Base-by-base conservation (phyloP, 2,888 invertebrate genomes). In the Liposcelis brunnea region DNA sequence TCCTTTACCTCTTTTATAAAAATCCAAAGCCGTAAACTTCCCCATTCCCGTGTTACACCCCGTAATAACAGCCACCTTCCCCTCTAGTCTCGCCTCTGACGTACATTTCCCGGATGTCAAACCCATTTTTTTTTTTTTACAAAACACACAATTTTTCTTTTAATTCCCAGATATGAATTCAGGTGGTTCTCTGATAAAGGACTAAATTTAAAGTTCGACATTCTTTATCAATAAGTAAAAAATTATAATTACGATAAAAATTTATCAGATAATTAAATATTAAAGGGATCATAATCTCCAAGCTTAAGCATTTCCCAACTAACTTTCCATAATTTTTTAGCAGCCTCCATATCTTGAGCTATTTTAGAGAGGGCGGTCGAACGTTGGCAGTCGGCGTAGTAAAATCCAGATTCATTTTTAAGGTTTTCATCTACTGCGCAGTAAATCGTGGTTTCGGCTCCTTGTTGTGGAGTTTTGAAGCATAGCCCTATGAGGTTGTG, bases 391-490 rank as follows among this genome's bases (percentile, higher is more conserved):
- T 55, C 53, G 44, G 55, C 55, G 48, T 55, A 57, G 47, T 57
- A 55, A 11, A 53, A 50, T 12, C 56, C 56, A 19, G 50, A 53
- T 47, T 57, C 52, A 18, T 50, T 43, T 31, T 49, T 55, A 8
- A 51, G 72, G 52, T 75, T 70, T 49, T 78, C 75, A 50, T 78
- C 75, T 1, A 80, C 64, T 1, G 79, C 70, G 55, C 81, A 83
- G 58, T 82, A 73, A 46, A 85, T 69, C 0, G 74, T 71, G 2
- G 83, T 82, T 62, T 84, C 83, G 0, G 84, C 81, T 2, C 84
- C 84, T 49, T 72, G 68, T 50, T 70, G 67, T 0, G 74, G 68
- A 2, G 65, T 66, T 58, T 77, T 75, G 48, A 73, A 61, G 8
- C 46, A 45, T 44, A 44, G 47, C 11, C 45, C 34, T n/a, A 53